These are phyloP conservation scores for Eudyptes chrysolophus DNA, from an alignment of 2,113 vertebrate species.

Conservation along the genomic window DNA sequence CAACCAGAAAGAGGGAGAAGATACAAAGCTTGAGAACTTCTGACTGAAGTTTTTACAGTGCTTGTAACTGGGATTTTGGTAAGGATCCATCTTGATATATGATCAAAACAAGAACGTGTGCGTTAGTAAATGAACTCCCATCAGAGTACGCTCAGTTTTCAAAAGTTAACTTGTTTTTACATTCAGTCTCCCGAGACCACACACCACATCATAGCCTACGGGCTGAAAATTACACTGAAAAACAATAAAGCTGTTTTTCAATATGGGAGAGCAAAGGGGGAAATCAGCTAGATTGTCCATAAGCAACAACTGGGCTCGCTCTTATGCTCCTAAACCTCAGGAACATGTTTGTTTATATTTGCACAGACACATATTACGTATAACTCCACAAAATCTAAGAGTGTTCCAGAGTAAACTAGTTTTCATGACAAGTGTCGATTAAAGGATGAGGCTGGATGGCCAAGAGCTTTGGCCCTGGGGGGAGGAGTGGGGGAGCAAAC, in stretches of 20 bases:
- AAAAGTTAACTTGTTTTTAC: neutral
- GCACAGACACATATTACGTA: conserved; percentile 38
- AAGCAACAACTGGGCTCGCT: conserved; percentile 21
- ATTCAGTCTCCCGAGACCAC: conserved; percentile 38
- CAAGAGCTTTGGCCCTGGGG: conserved; percentile 6
- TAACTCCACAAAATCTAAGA: conserved; percentile 47
- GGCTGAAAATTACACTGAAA: conserved; percentile 4
- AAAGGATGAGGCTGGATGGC: conserved; percentile 33
- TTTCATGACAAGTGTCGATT: conserved; percentile 3
- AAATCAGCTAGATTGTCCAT: conserved; percentile 15
- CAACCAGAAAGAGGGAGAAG: neutral
- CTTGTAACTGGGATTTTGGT: neutral
- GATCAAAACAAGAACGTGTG: neutral
- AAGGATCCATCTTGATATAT: neutral
- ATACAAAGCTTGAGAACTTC: conserved; percentile 10
- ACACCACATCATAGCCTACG: neutral
- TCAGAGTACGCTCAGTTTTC: neutral
- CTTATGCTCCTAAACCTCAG: neutral
- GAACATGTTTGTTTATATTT: neutral
- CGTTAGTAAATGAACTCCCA: neutral
- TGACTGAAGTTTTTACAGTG: neutral
- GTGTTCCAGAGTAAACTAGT: conserved; percentile 6
- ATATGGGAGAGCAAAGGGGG: neutral
- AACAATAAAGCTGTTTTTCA: conserved; percentile 17
- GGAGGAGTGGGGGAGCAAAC: neutral